phyloP scores from a whole-genome alignment of 2,888 invertebrate genomes.

The Calliscelio sp. region DNA sequence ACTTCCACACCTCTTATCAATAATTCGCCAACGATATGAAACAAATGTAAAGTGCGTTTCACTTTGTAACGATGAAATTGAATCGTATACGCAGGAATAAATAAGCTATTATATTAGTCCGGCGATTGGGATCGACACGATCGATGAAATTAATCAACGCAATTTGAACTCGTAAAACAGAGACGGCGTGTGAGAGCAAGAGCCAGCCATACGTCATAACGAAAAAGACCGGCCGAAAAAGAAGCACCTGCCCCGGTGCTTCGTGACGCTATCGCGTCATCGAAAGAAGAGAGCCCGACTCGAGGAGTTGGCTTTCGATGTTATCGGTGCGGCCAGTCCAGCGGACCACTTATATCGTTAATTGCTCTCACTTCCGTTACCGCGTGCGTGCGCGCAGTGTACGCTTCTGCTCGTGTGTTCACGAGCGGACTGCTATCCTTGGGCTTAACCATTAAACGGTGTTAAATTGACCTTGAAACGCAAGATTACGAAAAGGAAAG shows the following conservation, averaged over 20 bases:
- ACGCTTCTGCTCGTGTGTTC: conserved; percentile 69
- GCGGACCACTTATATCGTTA: conserved; percentile 86
- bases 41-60: conserved; percentile 39
- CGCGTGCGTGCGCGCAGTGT: conserved; percentile 77
- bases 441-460: conserved; percentile 71
- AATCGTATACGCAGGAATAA: conserved; percentile 54
- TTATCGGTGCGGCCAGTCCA: conserved; percentile 83
- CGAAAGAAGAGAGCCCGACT: conserved; percentile 82
- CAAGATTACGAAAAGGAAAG: conserved; percentile 62
- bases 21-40: conserved; percentile 31
- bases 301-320: conserved; percentile 81
- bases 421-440: conserved; percentile 64
- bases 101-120: conserved; percentile 55
- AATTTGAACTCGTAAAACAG: conserved; percentile 45
- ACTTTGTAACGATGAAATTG: conserved; percentile 58
- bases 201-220: conserved; percentile 68
- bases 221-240: conserved; percentile 83
- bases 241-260: conserved; percentile 83
- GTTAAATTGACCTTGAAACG: conserved; percentile 74
- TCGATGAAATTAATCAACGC: conserved; percentile 68
- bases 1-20: conserved; percentile 43
- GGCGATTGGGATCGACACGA: conserved; percentile 64
- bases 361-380: conserved; percentile 85
- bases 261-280: conserved; percentile 83
- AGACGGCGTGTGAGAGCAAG: conserved; percentile 53